These are phyloP conservation scores for Manis crassicaudata DNA, from an alignment of 2,797 vertebrate genomes.

Conservation along the genomic window DNA sequence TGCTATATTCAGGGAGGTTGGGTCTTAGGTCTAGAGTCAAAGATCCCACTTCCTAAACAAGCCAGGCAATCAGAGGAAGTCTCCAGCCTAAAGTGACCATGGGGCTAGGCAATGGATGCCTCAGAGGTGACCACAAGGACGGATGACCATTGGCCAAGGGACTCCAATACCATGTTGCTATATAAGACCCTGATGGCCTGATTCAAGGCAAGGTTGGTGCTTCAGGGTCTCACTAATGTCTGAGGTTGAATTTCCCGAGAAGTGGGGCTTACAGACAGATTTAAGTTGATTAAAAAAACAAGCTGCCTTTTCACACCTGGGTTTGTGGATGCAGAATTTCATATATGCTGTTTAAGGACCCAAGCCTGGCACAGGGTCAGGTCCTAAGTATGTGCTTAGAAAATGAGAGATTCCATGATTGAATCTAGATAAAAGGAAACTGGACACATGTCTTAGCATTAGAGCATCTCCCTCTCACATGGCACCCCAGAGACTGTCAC, in stretches of 20 bases:
- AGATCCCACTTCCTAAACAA: background rate
- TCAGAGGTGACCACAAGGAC: background rate
- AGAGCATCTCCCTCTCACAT: background rate
- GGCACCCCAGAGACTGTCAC: background rate
- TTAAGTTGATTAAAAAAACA: background rate
- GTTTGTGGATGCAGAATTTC: background rate
- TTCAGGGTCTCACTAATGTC: background rate
- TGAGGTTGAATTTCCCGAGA: background rate
- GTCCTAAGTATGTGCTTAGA: background rate
- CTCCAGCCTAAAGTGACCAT: background rate
- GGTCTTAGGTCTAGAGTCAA: background rate
- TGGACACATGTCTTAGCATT: background rate
- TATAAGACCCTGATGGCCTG: background rate
- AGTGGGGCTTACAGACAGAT: background rate
- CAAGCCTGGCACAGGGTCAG: background rate
- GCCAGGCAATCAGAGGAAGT: background rate
- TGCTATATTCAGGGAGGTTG: background rate
- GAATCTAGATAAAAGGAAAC: background rate
- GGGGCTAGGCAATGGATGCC: background rate
- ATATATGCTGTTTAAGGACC: background rate
- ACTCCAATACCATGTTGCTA: background rate
- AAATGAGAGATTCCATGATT: background rate
- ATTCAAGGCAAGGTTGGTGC: background rate
- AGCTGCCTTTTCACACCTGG: background rate
- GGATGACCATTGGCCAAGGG: background rate